Evolutionary conservation across 2,113 vertebrate species (phyloP), one percentile per base, ranked within the genome.

Genomic region (Malurus cyaneus): DNA sequence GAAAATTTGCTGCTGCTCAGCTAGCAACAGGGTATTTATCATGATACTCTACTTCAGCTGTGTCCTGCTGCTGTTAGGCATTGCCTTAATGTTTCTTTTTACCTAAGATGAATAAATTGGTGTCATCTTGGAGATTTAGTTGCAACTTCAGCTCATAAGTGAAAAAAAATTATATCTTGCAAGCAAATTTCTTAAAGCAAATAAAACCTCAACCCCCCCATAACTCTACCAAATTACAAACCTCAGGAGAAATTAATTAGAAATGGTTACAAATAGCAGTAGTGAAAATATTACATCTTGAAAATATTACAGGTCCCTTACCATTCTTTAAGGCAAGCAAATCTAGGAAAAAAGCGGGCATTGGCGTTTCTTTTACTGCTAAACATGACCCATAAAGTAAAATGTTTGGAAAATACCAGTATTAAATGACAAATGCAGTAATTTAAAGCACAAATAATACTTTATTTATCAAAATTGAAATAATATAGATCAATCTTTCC

Each of bases 401-500:
- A 93, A 88, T n/a, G 2, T 78, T 93, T 59, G 28, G 39, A 83
- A 93, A 94, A 89, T 76, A 85, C 26, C 31, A n/a, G 42, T 46
- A 65, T 70, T 95, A 88, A 90, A 90, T 95, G 79, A 77, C 24
- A 92, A 93, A 88, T 62, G 14, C 19, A 67, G 56, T 60, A 82
- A 87, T 92, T 93, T 80, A 49, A 19, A 73, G 16, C 1, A 6
- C 15, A 80, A 94, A 78, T 60, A 24, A 77, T 62, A n/a, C 46
- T 93, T 88, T 83, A 88, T 96, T 95, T 90, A 67, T 90, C 76
- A 92, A 21, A 23, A 86, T 19, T 64, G 62, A 89, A 89, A 93
- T 77, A 62, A 80, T 24, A 78, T 46, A 83, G 21, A 52, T 88
- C 39, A 77, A 41, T 20, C 6, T 29, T 77, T 86, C 24, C 47